Conservation (phyloP, 2,113 vertebrate species). For the Catagonus wagneri region DNA sequence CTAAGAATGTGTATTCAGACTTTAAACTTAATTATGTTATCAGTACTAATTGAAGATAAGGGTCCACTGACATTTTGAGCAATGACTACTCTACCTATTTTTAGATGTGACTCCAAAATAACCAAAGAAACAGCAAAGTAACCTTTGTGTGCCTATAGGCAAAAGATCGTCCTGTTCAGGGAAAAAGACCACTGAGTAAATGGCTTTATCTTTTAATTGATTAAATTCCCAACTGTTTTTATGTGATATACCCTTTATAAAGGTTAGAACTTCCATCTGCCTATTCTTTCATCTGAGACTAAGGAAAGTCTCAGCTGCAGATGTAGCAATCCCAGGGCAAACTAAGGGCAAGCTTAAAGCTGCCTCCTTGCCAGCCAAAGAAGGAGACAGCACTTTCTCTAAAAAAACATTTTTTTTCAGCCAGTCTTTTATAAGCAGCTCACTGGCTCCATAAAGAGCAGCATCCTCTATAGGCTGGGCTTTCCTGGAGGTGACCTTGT, state of each 20-base stretch:
- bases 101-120: constrained; percentile 49
- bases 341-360: constrained; percentile 72
- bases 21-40: constrained; percentile 13
- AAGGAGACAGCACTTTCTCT: constrained; percentile 63
- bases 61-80: constrained; percentile 4
- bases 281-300: constrained; percentile 74
- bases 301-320: constrained; percentile 74
- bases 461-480: background rate
- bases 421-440: constrained; percentile 69
- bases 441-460: constrained; percentile 51
- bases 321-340: constrained; percentile 74
- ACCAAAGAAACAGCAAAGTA: constrained; percentile 37
- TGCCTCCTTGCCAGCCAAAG: constrained; percentile 68
- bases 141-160: background rate
- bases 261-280: constrained; percentile 85
- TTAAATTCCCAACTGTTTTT: constrained; percentile 77
- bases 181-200: constrained; percentile 60
- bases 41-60: background rate
- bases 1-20: background rate
- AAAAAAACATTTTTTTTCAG: constrained; percentile 51
- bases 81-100: background rate
- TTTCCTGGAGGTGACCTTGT: constrained; percentile 20
- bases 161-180: constrained; percentile 62
- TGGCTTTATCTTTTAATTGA: constrained; percentile 75
- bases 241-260: constrained; percentile 78